Conservation (phyloP, 1,140 invertebrate genomes). For the Papilio helenus region DNA sequence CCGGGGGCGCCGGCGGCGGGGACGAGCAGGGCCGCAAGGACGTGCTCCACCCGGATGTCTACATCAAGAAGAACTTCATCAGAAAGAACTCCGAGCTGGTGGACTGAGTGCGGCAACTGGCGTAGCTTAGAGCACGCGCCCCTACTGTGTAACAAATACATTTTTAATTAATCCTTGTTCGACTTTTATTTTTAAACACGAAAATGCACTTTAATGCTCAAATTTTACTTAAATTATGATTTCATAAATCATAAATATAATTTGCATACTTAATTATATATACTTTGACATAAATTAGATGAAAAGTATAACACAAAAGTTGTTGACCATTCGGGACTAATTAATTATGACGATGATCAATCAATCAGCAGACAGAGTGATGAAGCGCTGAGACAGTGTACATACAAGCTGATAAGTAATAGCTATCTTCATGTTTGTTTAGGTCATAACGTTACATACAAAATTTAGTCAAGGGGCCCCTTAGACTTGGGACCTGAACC, state of each 20-base stretch:
- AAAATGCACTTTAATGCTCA: no score
- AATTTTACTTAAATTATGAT: no score
- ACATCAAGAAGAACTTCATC: constrained; percentile 69
- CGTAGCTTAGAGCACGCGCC: neutral
- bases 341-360: no score
- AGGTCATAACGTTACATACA: neutral
- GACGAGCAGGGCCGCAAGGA: constrained; percentile 52
- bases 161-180: neutral
- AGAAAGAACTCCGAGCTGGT: constrained; percentile 49
- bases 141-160: neutral
- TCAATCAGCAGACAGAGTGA: neutral
- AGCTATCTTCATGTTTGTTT: neutral
- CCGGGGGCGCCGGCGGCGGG: constrained; percentile 40
- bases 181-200: neutral
- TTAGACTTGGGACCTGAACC: no score
- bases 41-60: constrained; percentile 66
- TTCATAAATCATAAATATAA: no score
- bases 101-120: neutral
- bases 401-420: neutral
- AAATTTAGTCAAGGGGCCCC: no score
- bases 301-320: neutral
- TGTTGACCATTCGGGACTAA: no score
- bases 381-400: neutral
- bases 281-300: neutral
- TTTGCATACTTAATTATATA: neutral